Evolutionary conservation across 2,888 invertebrate genomes (phyloP).

Genomic region (Brachypterus glaber): DNA sequence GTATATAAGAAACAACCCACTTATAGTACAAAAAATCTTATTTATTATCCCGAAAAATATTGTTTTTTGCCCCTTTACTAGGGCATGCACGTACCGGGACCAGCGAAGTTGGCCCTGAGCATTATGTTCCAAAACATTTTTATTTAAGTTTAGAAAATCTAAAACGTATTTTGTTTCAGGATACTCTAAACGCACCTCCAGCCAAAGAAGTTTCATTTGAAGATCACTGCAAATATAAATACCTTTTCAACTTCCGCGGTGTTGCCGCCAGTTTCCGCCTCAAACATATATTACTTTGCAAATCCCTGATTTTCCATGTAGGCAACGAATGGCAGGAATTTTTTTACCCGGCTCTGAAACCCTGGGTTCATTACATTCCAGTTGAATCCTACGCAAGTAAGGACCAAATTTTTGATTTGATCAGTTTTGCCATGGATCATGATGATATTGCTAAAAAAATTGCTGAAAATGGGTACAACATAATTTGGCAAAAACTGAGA

Average conservation of each 20-base stretch:
- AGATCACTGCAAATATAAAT: constrained; percentile 88
- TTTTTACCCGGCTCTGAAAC: constrained; percentile 81
- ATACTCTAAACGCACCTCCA: constrained; percentile 75
- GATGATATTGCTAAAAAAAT: constrained; percentile 68
- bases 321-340: constrained; percentile 93
- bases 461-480: constrained; percentile 70
- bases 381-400: constrained; percentile 54
- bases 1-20: no score
- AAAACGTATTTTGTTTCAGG: constrained; percentile 44
- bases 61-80: no score
- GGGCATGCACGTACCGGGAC: no score
- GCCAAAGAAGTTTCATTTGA: constrained; percentile 81
- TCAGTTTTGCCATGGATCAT: constrained; percentile 67
- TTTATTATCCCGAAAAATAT: no score
- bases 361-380: constrained; percentile 95
- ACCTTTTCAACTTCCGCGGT: constrained; percentile 91
- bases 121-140: no score
- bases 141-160: no score
- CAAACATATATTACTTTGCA: constrained; percentile 88
- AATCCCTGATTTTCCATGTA: constrained; percentile 88
- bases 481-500: constrained; percentile 74
- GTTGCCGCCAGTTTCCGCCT: constrained; percentile 97
- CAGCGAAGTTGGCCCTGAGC: no score
- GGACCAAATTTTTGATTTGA: constrained; percentile 58
- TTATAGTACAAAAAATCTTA: no score